A percentile compares a stretch with the other conserved stretches of the same genome.
These are phyloP conservation scores for Saguinus imperator DNA, from an alignment of 2,113 vertebrate species.

Conservation along the genomic window DNA sequence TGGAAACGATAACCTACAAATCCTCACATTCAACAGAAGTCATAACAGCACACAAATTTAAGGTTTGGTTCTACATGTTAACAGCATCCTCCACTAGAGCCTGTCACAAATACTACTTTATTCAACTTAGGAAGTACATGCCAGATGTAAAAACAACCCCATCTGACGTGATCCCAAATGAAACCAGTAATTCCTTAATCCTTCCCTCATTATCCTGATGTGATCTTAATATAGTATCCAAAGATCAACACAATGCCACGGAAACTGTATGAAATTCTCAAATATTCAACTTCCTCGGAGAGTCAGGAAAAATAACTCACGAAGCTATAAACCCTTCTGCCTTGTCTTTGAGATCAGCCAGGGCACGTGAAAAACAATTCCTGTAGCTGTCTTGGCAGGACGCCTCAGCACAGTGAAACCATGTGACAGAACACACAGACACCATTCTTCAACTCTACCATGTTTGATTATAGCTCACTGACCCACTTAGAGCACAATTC, in stretches of 20 bases:
- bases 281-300: not conserved
- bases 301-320: not conserved
- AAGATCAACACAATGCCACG: not conserved
- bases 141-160: not conserved
- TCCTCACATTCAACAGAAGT: not conserved
- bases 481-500: slow-evolving; percentile 18
- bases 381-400: slow-evolving; percentile 33
- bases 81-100: slow-evolving; percentile 2
- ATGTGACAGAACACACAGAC: slow-evolving; percentile 45
- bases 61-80: slow-evolving; percentile 12
- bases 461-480: slow-evolving; percentile 49
- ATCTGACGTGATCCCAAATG: not conserved
- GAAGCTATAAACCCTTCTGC: not conserved
- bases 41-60: not conserved
- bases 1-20: not conserved
- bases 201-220: not conserved
- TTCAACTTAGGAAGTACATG: not conserved
- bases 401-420: not conserved
- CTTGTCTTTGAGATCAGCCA: slow-evolving; percentile 10
- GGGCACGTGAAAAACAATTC: slow-evolving; percentile 28
- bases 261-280: not conserved
- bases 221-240: not conserved
- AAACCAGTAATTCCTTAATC: not conserved
- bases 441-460: slow-evolving; percentile 45
- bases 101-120: not conserved